A percentile compares a stretch with the other conserved stretches of the same genome.
Evolutionary conservation across 1,140 invertebrate species (phyloP).

Genomic region (Hycleus phaleratus): DNA sequence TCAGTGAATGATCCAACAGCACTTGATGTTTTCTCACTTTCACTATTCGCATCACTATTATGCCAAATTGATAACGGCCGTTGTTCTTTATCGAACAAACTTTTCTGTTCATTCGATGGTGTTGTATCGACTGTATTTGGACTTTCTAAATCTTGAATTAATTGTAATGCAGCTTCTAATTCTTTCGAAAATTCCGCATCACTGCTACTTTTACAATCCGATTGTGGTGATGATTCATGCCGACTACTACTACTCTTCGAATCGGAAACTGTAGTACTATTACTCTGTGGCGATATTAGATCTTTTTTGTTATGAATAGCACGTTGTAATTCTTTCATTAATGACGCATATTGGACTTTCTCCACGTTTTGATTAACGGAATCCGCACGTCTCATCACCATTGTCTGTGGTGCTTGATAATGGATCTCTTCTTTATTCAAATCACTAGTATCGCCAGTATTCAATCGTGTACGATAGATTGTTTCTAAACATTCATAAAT

Average conservation of each 20-base stretch:
- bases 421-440: conserved; percentile 26
- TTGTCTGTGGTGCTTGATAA: conserved; percentile 35
- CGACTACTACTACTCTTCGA: conserved; percentile 30
- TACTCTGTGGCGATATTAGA: conserved; percentile 30
- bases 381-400: conserved; percentile 24
- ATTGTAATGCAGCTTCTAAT: conserved; percentile 42
- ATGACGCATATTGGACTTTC: conserved; percentile 42
- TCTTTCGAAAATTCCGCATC: conserved; percentile 44
- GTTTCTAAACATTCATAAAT: conserved; percentile 43
- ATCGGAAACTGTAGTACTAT: conserved; percentile 22
- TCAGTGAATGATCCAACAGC: conserved; percentile 37
- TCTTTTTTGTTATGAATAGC: conserved; percentile 36
- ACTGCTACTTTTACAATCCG: conserved; percentile 34
- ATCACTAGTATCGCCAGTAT: conserved; percentile 31
- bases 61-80: conserved; percentile 30
- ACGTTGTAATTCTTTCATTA: conserved; percentile 43
- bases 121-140: conserved; percentile 41
- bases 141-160: conserved; percentile 46
- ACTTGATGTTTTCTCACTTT: conserved; percentile 40
- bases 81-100: conserved; percentile 6
- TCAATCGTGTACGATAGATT: conserved; percentile 23
- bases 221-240: conserved; percentile 19
- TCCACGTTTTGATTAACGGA: conserved; percentile 31
- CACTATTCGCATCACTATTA: conserved; percentile 33
- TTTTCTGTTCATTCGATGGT: conserved; percentile 34